Base-by-base conservation (phyloP, 2,888 invertebrate genomes). In the Noctua janthina region DNA sequence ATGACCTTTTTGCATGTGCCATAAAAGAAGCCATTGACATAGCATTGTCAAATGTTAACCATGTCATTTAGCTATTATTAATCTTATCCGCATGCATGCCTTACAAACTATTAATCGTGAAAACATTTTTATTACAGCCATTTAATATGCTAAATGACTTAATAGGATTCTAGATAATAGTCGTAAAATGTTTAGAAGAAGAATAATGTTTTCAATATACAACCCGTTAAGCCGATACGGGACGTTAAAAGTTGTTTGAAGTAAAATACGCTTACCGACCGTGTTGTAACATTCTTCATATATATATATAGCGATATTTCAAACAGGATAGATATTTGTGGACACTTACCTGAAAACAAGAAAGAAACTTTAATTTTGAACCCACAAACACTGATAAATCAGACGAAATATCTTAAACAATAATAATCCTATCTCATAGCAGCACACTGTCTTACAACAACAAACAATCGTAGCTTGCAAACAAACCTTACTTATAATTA, bases 261-360 rank as follows among this genome's bases (percentile, higher is more conserved):
- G 15, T 70, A 70, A 83, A 56, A 66, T 68, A 46, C 13, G n/a
- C 79, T 84, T 75, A 84, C 84, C 68, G 29, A 35, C 13, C 35
- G 15, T 39, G 23, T 64, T 43, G 10, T 54, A 23, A 62, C 23
- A n/a, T 68, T 67, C 5, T 59, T 64, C 62, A 11, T 46, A 20
- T 5, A n/a, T n/a, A 11, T 46, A 20, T 1, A 8, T 29, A 4
- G 43, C 23, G n/a, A 62, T 43, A 35, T 66, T 72, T 20, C 46
- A 35, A 66, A 81, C 23, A 17, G 15, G 11, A 10, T 15, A 51
- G n/a, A 74, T 15, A 23, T 35, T 39, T 8, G 10, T 62, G 17
- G 15, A n/a, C 35, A 78, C 81, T 82, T 87, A 89, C 89, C 90
- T 89, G 82, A 78, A 89, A 90, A 70, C 78, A 81, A 85, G 78